A percentile compares a stretch with the other conserved stretches of the same genome.
Conservation (phyloP, 2,113 vertebrate genomes). For the Perca fluviatilis region DNA sequence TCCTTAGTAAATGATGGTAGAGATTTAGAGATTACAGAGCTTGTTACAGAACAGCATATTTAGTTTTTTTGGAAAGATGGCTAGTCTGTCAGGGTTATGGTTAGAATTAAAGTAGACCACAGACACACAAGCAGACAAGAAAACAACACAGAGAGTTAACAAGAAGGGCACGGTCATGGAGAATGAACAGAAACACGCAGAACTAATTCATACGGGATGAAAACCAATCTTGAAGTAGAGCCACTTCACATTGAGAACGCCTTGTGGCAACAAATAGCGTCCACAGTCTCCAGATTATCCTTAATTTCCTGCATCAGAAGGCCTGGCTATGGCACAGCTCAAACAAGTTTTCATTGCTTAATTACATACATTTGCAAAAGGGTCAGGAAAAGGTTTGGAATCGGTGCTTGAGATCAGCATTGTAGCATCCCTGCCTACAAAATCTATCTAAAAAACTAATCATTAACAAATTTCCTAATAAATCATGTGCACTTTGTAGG, state of each 20-base stretch:
- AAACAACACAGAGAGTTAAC: slow-evolving; percentile 34
- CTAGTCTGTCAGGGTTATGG: not conserved
- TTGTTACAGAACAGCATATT: not conserved
- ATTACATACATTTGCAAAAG: slow-evolving; percentile 59
- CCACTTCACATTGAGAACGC: slow-evolving; percentile 73
- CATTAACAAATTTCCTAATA: too few relatives aligned
- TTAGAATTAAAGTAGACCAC: slow-evolving; percentile 10
- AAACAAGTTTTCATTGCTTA: slow-evolving; percentile 70
- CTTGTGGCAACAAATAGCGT: slow-evolving; percentile 69
- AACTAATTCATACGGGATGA: slow-evolving; percentile 69
- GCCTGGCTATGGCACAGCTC: slow-evolving; percentile 39
- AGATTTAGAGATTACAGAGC: not conserved
- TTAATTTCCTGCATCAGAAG: slow-evolving; percentile 78
- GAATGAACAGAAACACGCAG: slow-evolving; percentile 59
- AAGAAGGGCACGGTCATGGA: slow-evolving; percentile 34
- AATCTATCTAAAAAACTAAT: too few relatives aligned
- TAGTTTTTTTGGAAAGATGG: not conserved
- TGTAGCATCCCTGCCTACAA: not conserved
- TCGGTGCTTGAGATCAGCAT: slow-evolving; percentile 28
- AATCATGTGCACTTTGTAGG: too few relatives aligned
- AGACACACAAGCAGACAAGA: slow-evolving; percentile 43
- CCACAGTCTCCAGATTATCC: slow-evolving; percentile 75
- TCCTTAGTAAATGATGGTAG: not conserved
- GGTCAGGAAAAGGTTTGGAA: slow-evolving; percentile 62
- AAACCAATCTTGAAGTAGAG: slow-evolving; percentile 60